Percentiles rank a stretch among this genome's conserved stretches.
Evolutionary conservation across 2,888 invertebrate genomes (phyloP).

Genomic region (Tachystola acroxantha): DNA sequence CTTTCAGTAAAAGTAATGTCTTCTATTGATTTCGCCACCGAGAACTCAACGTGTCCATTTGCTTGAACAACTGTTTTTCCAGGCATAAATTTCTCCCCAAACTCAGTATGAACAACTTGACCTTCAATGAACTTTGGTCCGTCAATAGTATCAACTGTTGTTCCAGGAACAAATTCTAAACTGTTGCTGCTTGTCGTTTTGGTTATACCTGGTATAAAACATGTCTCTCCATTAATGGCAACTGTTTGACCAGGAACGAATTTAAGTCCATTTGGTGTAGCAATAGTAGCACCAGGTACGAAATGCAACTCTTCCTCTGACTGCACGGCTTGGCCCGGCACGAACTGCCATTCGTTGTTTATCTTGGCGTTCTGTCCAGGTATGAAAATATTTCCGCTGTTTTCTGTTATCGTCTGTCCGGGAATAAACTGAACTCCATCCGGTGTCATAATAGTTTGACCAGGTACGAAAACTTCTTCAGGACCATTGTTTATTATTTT

Average conservation of each 20-base stretch:
- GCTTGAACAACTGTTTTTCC: slow-evolving; percentile 74
- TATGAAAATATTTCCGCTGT: slow-evolving; percentile 73
- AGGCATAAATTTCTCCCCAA: slow-evolving; percentile 80
- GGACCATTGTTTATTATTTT: slow-evolving; percentile 68
- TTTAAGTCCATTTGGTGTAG: slow-evolving; percentile 79
- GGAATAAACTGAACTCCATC: slow-evolving; percentile 81
- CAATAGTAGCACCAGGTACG: slow-evolving; percentile 81
- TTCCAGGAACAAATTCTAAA: slow-evolving; percentile 78
- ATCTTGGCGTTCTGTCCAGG: slow-evolving; percentile 80
- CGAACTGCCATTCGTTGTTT: slow-evolving; percentile 79
- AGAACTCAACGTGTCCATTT: slow-evolving; percentile 76
- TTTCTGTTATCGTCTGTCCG: slow-evolving; percentile 79
- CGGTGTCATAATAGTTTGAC: slow-evolving; percentile 79
- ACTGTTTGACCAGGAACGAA: slow-evolving; percentile 83
- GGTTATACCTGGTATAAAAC: slow-evolving; percentile 80
- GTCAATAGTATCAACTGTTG: slow-evolving; percentile 79
- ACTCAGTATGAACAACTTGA: slow-evolving; percentile 78
- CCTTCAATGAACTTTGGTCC: slow-evolving; percentile 83
- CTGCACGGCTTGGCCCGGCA: slow-evolving; percentile 80
- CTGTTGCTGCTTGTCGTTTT: slow-evolving; percentile 56
- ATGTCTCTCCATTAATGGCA: slow-evolving; percentile 64
- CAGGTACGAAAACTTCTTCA: slow-evolving; percentile 78
- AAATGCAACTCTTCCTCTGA: slow-evolving; percentile 78
- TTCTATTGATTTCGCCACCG: slow-evolving; percentile 75
- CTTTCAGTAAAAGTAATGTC: slow-evolving; percentile 77